phyloP scores from a whole-genome alignment of 1,140 invertebrate genomes.

The Lordiphosa collinella region DNA sequence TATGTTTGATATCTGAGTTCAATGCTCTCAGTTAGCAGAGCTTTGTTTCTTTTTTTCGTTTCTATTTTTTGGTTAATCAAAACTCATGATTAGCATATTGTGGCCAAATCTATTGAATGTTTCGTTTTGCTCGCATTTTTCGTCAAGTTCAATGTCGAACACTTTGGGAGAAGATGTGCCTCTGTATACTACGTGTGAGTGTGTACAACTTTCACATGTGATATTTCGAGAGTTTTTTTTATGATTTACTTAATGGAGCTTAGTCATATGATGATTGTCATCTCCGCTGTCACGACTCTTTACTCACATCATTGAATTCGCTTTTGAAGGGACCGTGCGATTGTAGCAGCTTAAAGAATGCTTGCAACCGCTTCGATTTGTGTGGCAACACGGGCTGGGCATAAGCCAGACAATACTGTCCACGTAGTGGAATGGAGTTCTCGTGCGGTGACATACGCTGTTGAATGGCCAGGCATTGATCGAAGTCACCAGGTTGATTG shows the following conservation, averaged over 20 bases:
- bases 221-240: too few relatives aligned
- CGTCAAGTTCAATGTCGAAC: constrained; percentile 66
- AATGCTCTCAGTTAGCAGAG: constrained; percentile 16
- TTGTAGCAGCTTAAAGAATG: constrained; percentile 82
- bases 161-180: neutral
- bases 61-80: constrained; percentile 10
- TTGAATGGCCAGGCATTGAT: constrained; percentile 81
- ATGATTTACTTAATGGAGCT: too few relatives aligned
- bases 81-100: constrained; percentile 50
- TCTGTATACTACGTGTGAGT: neutral
- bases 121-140: constrained; percentile 30
- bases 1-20: constrained; percentile 25
- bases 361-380: constrained; percentile 79
- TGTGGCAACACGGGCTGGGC: constrained; percentile 81
- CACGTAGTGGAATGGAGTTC: constrained; percentile 78
- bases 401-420: constrained; percentile 84
- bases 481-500: constrained; percentile 84
- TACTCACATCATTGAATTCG: constrained; percentile 84
- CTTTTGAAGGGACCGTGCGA: constrained; percentile 84
- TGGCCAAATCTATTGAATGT: constrained; percentile 28
- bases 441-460: constrained; percentile 13
- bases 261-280: constrained; percentile 2
- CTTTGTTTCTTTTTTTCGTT: constrained; percentile 23
- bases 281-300: constrained; percentile 6
- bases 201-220: constrained; percentile 16